These are phyloP conservation scores for Drosophila ustulata DNA, from an alignment of 2,888 invertebrate genomes.

Conservation along the genomic window DNA sequence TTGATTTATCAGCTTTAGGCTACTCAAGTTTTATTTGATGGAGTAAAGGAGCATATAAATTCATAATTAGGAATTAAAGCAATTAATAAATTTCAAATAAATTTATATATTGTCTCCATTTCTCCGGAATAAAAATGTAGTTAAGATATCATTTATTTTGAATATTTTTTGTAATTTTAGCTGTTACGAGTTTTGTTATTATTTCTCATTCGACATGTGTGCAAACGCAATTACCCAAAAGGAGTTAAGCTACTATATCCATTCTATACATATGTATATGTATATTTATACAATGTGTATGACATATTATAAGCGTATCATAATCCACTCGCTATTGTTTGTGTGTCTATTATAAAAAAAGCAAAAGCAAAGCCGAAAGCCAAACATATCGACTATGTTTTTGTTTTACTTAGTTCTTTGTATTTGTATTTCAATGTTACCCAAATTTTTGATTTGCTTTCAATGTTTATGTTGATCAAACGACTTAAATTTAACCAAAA, in stretches of 20 bases:
- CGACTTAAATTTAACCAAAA: conserved; percentile 39
- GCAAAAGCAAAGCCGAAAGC: conserved; percentile 38
- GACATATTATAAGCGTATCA: conserved; percentile 47
- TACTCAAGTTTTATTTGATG: conserved; percentile 1
- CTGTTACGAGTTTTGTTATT: conserved; percentile 14
- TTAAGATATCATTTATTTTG: neutral
- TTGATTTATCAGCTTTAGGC: conserved; percentile 17
- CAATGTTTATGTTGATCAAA: conserved; percentile 63
- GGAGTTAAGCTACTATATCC: conserved; percentile 1
- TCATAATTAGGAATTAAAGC: neutral
- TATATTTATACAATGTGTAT: conserved; percentile 20
- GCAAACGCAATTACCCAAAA: neutral
- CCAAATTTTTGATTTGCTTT: conserved; percentile 65
- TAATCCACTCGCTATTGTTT: conserved; percentile 79
- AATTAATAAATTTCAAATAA: too few relatives aligned
- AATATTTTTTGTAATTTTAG: conserved; percentile 13
- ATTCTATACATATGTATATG: conserved; percentile 2
- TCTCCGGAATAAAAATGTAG: conserved; percentile 2
- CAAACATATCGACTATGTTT: conserved; percentile 50
- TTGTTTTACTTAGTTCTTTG: conserved; percentile 42
- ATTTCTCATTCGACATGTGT: conserved; percentile 13
- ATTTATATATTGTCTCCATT: conserved; percentile 9
- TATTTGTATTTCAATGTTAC: conserved; percentile 63
- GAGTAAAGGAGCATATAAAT: conserved; percentile 14
- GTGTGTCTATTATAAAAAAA: conserved; percentile 59